Evolutionary conservation across 2,888 invertebrate genomes (phyloP).

Genomic region (Tipula confusa): DNA sequence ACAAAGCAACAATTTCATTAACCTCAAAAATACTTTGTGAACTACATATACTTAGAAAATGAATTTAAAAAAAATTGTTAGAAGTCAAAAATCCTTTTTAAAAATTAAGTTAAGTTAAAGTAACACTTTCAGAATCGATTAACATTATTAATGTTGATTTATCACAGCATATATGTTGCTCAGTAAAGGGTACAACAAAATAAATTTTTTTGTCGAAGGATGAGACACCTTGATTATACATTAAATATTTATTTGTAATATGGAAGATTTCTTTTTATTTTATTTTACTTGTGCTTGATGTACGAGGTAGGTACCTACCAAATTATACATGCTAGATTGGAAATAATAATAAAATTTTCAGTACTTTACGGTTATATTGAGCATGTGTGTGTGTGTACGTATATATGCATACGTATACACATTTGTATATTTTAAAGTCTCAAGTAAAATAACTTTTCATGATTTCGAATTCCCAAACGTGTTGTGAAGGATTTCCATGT

Average conservation of each 20-base stretch:
- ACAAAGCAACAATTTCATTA: not conserved
- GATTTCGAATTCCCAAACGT: not conserved
- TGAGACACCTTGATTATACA: not conserved
- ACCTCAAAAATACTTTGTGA: not conserved
- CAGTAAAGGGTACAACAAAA: not conserved
- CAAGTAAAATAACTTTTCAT: not conserved
- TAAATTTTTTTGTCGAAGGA: not conserved
- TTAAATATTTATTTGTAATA: not conserved
- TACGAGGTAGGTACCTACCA: not conserved
- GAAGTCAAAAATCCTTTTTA: too few species aligned
- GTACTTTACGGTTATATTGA: not conserved
- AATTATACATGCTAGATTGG: not conserved
- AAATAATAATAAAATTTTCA: not conserved
- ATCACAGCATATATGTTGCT: not conserved
- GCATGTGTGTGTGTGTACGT: not conserved
- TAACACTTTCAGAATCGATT: constrained; percentile 12
- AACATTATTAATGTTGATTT: not conserved
- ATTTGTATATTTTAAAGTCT: not conserved
- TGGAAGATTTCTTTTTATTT: not conserved
- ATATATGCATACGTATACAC: not conserved
- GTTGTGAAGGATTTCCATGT: not conserved
- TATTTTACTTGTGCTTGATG: not conserved
- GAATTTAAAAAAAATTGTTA: not conserved
- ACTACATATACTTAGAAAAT: not conserved
- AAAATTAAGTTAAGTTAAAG: not conserved